phyloP scores from a whole-genome alignment of 2,797 vertebrate genomes.

The Thamnophis elegans region DNA sequence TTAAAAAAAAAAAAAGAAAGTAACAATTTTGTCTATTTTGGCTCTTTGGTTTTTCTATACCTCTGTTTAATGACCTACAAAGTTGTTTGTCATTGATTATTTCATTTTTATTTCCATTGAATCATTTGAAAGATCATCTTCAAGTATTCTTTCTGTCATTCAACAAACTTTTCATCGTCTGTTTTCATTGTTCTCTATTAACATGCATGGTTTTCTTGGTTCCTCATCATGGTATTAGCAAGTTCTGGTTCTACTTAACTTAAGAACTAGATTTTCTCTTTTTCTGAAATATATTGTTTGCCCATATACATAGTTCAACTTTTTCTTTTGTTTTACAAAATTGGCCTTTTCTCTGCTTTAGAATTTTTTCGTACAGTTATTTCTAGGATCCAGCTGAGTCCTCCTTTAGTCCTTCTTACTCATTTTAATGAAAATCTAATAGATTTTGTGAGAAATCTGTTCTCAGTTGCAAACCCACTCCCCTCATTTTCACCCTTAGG shows the following conservation, averaged over 20 bases:
- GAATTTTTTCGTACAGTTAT: not conserved
- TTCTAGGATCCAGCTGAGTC: not conserved
- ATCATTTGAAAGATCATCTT: fast-evolving
- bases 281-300: not conserved
- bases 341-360: not conserved
- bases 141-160: not conserved
- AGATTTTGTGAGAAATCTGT: not conserved
- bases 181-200: not conserved
- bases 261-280: not conserved
- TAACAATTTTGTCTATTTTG: not conserved
- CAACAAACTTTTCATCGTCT: not conserved
- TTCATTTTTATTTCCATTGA: not conserved
- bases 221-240: not conserved
- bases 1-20: not conserved
- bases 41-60: not conserved
- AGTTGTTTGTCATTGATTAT: not conserved
- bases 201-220: not conserved
- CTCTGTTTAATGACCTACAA: not conserved
- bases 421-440: not conserved
- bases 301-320: not conserved
- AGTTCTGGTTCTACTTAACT: not conserved
- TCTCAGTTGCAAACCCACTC: not conserved
- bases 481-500: not conserved
- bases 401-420: not conserved
- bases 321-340: not conserved